Base-by-base conservation (phyloP, 2,797 vertebrate species). In the Sus cebifrons region DNA sequence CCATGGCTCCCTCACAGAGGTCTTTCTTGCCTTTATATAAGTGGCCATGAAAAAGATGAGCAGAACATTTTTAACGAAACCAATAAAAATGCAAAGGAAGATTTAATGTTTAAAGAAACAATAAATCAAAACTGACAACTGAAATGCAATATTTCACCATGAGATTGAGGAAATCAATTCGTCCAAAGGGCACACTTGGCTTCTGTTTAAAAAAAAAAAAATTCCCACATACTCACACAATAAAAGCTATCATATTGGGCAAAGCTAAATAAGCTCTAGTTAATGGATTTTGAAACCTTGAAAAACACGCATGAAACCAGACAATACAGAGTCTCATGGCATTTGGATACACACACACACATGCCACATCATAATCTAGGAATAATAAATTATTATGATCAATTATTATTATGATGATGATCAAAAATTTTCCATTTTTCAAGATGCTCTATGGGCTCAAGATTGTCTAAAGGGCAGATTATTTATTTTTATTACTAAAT, bases 61-160 rank as follows among this genome's bases (percentile, higher is more conserved):
- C 97, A 98, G 98, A 98, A 98, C 98, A 98, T 98, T 98, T 98
- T 98, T 98, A 99, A 99, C 98, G 98, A 98, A 99, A 98, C 98
- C 98, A 98, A 98, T 98, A 98, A 99, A 98, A 98, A 98, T 99
- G 98, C 98, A 98, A 98, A 98, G 97, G 97, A 98, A 98, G 98
- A 98, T 98, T 98, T 98, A 98, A 98, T 98, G 98, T 98, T 98
- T 98, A 98, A 98, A 98, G 98, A 98, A 98, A 99, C 52, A 97
- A 98, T 98, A 98, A 98, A 98, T 98, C 98, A 98, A 98, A 98
- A 98, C 97, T 98, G 98, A 98, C 98, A 99, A 98, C 97, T 97
- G 97, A 98, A 98, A 98, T 98, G 97, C 98, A 98, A 98, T 99
- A 98, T 98, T 98, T 98, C 98, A 98, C 98, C 97, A 97, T 98